Evolutionary conservation across 2,797 vertebrate genomes (phyloP), one percentile per base, ranked within the genome.

Genomic region (Kryptolebias ocellatus): DNA sequence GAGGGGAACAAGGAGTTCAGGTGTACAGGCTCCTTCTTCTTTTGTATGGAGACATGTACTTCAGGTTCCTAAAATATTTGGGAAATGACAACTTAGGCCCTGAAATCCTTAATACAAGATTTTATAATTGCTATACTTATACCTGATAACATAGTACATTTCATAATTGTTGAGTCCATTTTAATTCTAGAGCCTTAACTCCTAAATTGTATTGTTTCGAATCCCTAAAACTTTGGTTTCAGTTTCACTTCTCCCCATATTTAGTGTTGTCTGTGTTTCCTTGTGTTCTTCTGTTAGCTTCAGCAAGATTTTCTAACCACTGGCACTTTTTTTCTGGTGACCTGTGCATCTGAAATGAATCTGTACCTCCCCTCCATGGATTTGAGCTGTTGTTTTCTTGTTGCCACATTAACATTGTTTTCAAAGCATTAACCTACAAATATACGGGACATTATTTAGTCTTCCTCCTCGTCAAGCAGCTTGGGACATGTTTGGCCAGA

Each of bases 401-500:
- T 65, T 64, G 61, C 77, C 68, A 63, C 66, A 74, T 75, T 67
- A 77, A 64, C 67, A 44, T 79, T 67, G 64, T 80, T 83, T 85
- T 78, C 62, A 78, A 73, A 65, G 74, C 78, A 78, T 84, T 80
- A 87, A 78, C 79, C 76, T 67, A 75, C 62, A 73, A 83, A 80
- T 67, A 45, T 54, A 27, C 63, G 17, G 60, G 71, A 83, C 79
- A 74, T 77, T 54, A 76, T 86, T 86, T 73, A 78, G 75, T 63
- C 76, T 60, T 62, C 60, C 46, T 52, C 69, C 59, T 46, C 16
- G 37, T 82, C 47, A 50, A 76, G 78, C 70, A 55, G 66, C 83
- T 60, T 73, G 79, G 83, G 84, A 85, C 68, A 17, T 64, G 63
- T 78, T 81, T 78, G 70, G 76, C 78, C 57, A 78, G 82, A 87